Evolutionary conservation across 2,797 vertebrate species (phyloP).

Genomic region (Mus caroli): DNA sequence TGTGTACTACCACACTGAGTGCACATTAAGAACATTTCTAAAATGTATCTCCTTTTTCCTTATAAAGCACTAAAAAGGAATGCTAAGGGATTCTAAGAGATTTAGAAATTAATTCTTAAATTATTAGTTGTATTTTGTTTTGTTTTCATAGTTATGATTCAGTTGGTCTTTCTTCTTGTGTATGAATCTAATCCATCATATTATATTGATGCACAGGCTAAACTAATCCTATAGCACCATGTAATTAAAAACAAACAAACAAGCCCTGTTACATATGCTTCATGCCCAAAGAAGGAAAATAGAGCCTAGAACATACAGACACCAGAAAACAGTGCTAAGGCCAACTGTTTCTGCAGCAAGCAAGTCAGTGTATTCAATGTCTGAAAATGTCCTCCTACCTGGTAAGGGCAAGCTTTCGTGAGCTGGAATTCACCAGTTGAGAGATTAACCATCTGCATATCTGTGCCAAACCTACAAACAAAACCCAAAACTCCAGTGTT

Average conservation of each 20-base stretch:
- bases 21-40: not conserved
- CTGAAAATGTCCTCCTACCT: constrained; percentile 85
- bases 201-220: constrained; percentile 61
- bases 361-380: constrained; percentile 34
- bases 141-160: constrained; percentile 38
- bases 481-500: constrained; percentile 38
- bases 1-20: rapidly evolving
- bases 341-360: not conserved
- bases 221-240: not conserved
- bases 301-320: not conserved
- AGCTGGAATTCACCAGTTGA: constrained; percentile 96
- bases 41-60: constrained; percentile 37
- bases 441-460: constrained; percentile 93
- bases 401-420: constrained; percentile 86
- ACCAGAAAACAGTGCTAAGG: not conserved
- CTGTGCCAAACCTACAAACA: constrained; percentile 90
- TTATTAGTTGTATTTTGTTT: constrained; percentile 2
- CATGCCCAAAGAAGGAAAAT: constrained; percentile 15
- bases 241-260: constrained; percentile 11
- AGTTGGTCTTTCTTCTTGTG: constrained; percentile 10
- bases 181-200: constrained; percentile 39
- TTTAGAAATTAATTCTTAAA: constrained; percentile 25
- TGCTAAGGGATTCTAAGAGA: constrained; percentile 34
- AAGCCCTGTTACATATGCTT: not conserved
- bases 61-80: not conserved